These are phyloP conservation scores for Delia radicum DNA, from an alignment of 1,140 invertebrate species.

Conservation along the genomic window DNA sequence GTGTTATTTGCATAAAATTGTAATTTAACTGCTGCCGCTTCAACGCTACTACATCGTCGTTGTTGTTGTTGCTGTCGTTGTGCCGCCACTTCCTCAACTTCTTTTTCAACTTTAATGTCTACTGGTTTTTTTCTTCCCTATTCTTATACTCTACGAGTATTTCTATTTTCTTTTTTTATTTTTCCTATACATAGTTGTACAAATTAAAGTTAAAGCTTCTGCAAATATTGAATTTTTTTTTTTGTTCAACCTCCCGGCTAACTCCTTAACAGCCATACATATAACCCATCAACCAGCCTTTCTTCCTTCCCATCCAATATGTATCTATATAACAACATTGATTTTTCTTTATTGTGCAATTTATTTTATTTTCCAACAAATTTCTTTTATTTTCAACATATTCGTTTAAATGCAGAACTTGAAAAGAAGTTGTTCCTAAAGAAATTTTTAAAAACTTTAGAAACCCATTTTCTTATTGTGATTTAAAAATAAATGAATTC, in stretches of 20 bases:
- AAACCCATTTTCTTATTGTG: no score
- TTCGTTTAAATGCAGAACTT: background rate
- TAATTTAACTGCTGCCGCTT: constrained; percentile 27
- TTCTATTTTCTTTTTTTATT: background rate
- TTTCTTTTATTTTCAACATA: constrained; percentile 26
- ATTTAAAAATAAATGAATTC: no score
- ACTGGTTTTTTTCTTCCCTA: background rate
- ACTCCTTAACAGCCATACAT: background rate
- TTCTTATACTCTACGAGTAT: background rate
- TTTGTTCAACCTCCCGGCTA: background rate
- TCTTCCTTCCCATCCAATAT: background rate
- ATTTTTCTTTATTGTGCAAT: constrained; percentile 28
- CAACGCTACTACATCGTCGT: background rate
- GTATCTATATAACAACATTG: constrained; percentile 13
- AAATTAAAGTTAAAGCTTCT: background rate
- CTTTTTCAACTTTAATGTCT: background rate
- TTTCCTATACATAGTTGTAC: background rate
- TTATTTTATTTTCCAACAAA: constrained; percentile 27
- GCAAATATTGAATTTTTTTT: background rate
- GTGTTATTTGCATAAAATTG: constrained; percentile 33
- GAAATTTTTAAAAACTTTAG: no score
- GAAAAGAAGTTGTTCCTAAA: no score
- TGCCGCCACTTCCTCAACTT: constrained; percentile 15
- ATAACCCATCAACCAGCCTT: background rate
- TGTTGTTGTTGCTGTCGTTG: background rate